phyloP scores from a whole-genome alignment of 2,113 vertebrate species.

The Leptocoma aspasia region DNA sequence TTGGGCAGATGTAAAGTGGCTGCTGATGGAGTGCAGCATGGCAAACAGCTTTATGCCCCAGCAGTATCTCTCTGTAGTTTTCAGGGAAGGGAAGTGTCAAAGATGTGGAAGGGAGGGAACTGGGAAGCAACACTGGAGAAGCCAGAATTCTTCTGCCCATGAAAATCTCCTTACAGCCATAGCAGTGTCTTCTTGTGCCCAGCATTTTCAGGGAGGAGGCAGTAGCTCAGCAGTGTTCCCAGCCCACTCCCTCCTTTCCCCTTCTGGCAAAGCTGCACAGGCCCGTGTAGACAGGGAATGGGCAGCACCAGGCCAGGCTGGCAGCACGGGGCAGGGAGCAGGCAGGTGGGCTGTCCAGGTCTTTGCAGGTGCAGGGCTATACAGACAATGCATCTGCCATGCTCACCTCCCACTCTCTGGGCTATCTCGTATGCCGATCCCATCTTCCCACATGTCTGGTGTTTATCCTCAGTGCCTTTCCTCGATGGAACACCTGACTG shows the following conservation, averaged over 20 bases:
- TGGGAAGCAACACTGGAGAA: background rate
- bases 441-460: background rate
- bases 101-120: background rate
- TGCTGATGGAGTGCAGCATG: background rate
- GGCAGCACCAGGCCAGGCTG: accelerated
- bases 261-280: accelerated
- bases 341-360: background rate
- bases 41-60: background rate
- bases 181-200: background rate
- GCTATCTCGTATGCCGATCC: accelerated
- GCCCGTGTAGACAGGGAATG: background rate
- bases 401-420: background rate
- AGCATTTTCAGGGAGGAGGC: accelerated
- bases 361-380: background rate
- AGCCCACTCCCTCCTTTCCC: accelerated
- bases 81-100: background rate
- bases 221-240: background rate
- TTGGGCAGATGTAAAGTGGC: background rate
- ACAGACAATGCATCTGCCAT: accelerated
- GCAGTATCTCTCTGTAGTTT: background rate
- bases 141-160: background rate
- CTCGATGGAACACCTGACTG: accelerated
- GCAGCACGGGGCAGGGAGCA: accelerated
- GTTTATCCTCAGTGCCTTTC: background rate
- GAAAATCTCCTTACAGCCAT: background rate